phyloP scores from a whole-genome alignment of 2,888 invertebrate genomes.

The Hedya salicella region DNA sequence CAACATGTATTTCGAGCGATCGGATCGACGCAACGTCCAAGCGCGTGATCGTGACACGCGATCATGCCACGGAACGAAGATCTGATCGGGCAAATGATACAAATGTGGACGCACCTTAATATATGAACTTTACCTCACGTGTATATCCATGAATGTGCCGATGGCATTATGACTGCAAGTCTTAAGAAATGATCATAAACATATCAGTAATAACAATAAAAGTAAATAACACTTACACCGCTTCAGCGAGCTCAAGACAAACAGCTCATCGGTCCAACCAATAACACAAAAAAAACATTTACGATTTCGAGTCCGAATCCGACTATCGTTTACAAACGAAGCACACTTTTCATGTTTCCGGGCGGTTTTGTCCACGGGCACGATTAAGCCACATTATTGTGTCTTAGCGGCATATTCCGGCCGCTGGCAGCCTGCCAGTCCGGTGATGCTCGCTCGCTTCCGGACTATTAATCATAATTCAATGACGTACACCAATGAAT shows the following conservation, averaged over 20 bases:
- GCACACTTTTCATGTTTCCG: slow-evolving; percentile 55
- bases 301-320: slow-evolving; percentile 12
- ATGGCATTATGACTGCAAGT: too few species aligned
- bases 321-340: slow-evolving; percentile 43
- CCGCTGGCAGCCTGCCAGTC: slow-evolving; percentile 53
- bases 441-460: slow-evolving; percentile 50
- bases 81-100: too few species aligned
- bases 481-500: slow-evolving; percentile 39
- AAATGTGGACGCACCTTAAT: too few species aligned
- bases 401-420: slow-evolving; percentile 48
- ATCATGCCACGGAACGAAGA: too few species aligned
- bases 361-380: slow-evolving; percentile 56
- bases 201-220: background rate
- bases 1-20: too few species aligned
- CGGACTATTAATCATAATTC: slow-evolving; percentile 44
- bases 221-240: background rate
- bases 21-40: too few species aligned
- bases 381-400: slow-evolving; percentile 64
- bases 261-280: background rate
- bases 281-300: slow-evolving; percentile 6
- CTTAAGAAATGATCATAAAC: too few species aligned
- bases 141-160: too few species aligned
- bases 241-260: slow-evolving; percentile 6
- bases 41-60: too few species aligned
- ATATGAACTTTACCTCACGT: too few species aligned